These are phyloP conservation scores for Palythoa grandiflora DNA, from an alignment of 92 coral and sea anemone genomes.

Conservation along the genomic window DNA sequence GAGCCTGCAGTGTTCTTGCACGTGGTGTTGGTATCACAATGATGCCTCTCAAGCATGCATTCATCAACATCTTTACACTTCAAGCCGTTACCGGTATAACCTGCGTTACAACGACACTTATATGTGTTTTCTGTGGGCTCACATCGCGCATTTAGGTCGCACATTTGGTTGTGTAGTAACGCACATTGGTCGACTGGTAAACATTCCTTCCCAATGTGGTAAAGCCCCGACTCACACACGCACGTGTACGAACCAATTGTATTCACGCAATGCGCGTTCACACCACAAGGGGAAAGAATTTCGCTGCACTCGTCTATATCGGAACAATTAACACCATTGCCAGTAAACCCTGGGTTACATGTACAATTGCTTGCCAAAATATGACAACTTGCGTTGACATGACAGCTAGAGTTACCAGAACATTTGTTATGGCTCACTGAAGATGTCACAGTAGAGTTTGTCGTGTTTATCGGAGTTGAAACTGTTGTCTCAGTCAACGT, in stretches of 20 bases:
- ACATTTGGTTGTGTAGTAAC: not conserved
- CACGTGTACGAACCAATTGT: constrained; percentile 26
- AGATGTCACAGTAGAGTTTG: not conserved
- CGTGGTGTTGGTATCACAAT: constrained; percentile 21
- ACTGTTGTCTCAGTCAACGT: not conserved
- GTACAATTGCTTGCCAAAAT: not conserved
- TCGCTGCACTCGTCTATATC: constrained; percentile 33
- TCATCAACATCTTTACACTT: constrained; percentile 32
- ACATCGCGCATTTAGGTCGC: constrained; percentile 28
- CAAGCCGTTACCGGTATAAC: constrained; percentile 24
- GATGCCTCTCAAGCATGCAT: not conserved
- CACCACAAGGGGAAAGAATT: not conserved
- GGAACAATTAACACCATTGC: constrained; percentile 31
- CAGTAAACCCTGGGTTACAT: constrained; percentile 16
- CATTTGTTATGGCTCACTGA: not conserved
- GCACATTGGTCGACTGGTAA: constrained; percentile 3
- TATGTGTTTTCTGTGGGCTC: not conserved
- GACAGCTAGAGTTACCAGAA: not conserved
- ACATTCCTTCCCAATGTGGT: not conserved
- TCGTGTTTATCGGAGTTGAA: not conserved
- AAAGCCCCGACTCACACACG: constrained; percentile 12
- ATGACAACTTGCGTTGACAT: constrained; percentile 24
- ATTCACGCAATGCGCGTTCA: constrained; percentile 31
- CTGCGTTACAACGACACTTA: constrained; percentile 13
- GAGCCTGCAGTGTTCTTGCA: constrained; percentile 46